These are phyloP conservation scores for Chlamydotis undulata DNA, from an alignment of 2,113 vertebrate species.

Conservation along the genomic window DNA sequence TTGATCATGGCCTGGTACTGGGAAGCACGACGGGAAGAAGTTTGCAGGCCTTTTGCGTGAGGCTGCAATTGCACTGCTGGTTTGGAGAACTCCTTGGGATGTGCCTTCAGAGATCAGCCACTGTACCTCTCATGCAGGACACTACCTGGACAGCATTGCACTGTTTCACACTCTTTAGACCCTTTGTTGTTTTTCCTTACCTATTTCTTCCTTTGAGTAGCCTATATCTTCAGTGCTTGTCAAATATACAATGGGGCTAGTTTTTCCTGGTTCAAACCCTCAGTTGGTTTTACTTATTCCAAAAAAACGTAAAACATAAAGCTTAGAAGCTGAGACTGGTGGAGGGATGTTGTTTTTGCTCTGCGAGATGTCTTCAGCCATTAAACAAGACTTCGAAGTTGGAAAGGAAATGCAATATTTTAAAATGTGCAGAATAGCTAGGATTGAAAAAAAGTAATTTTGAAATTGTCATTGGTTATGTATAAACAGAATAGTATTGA, in stretches of 20 bases:
- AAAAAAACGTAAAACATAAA: neutral
- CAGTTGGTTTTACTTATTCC: neutral
- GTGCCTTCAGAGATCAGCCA: neutral
- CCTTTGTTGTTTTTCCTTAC: neutral
- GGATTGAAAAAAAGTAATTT: neutral
- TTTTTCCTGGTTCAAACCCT: neutral
- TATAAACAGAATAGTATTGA: neutral
- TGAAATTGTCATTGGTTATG: neutral
- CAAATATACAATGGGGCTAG: neutral
- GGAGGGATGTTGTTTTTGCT: neutral
- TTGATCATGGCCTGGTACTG: neutral
- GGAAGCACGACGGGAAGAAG: neutral
- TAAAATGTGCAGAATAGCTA: neutral
- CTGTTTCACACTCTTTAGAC: fast-evolving
- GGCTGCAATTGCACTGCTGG: neutral
- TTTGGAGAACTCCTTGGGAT: neutral
- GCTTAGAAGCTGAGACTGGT: neutral
- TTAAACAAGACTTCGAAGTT: neutral
- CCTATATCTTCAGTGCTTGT: neutral
- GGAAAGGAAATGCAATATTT: neutral
- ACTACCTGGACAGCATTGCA: neutral
- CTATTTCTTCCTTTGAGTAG: neutral
- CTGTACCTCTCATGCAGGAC: neutral
- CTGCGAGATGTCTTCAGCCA: neutral
- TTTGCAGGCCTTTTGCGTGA: neutral